Conservation (phyloP, 2,113 vertebrate genomes). For the Accipiter cooperii region DNA sequence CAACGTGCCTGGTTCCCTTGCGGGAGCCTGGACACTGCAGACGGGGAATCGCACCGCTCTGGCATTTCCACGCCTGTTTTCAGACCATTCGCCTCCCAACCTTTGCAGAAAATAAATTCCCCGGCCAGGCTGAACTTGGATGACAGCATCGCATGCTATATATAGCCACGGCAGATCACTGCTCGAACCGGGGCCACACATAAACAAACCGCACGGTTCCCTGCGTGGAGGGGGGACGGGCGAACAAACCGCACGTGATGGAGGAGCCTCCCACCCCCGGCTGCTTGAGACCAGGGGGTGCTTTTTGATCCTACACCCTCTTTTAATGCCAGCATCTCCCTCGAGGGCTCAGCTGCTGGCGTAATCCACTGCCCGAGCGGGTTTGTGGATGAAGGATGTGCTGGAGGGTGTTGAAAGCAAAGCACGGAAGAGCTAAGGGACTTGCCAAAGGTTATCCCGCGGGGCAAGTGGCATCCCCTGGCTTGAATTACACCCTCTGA, state of each 20-base stretch:
- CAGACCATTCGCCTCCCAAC: not conserved
- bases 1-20: rapidly evolving
- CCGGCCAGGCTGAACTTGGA: slow-evolving; percentile 41
- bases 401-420: not conserved
- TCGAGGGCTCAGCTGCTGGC: not conserved
- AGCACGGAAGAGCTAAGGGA: not conserved
- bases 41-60: not conserved
- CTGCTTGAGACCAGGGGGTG: not conserved
- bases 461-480: not conserved
- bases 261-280: not conserved
- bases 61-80: not conserved
- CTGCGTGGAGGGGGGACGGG: not conserved
- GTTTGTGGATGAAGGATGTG: not conserved
- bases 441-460: not conserved
- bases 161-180: slow-evolving; percentile 22
- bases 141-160: slow-evolving; percentile 47
- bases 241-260: not conserved
- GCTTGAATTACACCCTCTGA: not conserved
- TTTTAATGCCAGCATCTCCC: not conserved
- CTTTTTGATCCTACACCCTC: not conserved
- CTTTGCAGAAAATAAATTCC: slow-evolving; percentile 48
- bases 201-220: not conserved
- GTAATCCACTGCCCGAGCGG: not conserved
- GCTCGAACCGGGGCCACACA: slow-evolving; percentile 26
- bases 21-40: not conserved